phyloP scores from a whole-genome alignment of 1,140 invertebrate species.

The Heliconius himera region DNA sequence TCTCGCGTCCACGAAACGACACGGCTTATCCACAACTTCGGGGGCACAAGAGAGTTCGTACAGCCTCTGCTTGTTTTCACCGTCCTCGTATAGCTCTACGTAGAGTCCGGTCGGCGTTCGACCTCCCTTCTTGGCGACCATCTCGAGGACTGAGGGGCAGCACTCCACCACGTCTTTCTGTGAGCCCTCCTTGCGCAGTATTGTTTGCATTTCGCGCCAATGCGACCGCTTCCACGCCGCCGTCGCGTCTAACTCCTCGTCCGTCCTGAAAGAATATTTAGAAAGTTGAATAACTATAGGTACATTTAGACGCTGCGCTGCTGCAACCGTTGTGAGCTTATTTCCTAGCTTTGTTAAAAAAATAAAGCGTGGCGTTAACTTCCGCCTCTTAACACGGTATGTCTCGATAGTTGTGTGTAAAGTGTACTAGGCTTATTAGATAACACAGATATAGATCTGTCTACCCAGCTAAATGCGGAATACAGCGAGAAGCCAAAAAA shows the following conservation, averaged over 20 bases:
- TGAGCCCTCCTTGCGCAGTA: constrained; percentile 83
- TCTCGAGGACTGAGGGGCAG: constrained; percentile 89
- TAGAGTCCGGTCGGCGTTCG: constrained; percentile 87
- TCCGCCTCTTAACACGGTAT: background rate
- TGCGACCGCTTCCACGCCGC: constrained; percentile 71
- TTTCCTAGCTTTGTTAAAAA: background rate
- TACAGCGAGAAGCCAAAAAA: too few relatives aligned
- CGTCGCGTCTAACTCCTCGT: constrained; percentile 68
- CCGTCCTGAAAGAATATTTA: constrained; percentile 55
- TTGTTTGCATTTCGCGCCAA: constrained; percentile 84
- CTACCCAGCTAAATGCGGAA: background rate
- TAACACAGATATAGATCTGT: background rate
- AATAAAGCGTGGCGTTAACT: background rate
- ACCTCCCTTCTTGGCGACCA: constrained; percentile 89
- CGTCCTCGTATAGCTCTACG: constrained; percentile 89
- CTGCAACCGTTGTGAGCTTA: too few relatives aligned
- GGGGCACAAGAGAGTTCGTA: constrained; percentile 90
- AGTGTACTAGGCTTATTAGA: background rate
- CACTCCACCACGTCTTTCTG: constrained; percentile 86
- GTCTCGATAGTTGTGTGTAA: background rate
- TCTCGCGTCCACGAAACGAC: constrained; percentile 88
- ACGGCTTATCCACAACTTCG: constrained; percentile 87
- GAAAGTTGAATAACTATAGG: background rate
- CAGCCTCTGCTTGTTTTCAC: constrained; percentile 85
- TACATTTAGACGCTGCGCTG: too few relatives aligned